A percentile compares a stretch with the other conserved stretches of the same genome.
Evolutionary conservation across 2,113 vertebrate species (phyloP).

Genomic region (Procavia capensis): DNA sequence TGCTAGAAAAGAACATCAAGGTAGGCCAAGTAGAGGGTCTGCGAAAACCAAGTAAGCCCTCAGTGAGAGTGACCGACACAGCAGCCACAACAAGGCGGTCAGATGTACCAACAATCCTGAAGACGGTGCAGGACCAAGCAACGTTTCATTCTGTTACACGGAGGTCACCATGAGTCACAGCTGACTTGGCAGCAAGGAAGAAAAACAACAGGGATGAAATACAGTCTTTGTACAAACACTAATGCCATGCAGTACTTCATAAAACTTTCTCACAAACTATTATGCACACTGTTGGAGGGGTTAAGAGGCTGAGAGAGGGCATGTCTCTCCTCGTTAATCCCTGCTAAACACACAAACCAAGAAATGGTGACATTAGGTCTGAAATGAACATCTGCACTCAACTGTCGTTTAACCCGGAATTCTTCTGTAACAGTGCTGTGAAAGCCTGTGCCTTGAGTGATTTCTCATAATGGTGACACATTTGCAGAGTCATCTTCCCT

Average conservation of each 20-base stretch:
- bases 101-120: too few species aligned
- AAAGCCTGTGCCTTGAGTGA: background rate
- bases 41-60: background rate
- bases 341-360: slow-evolving; percentile 7
- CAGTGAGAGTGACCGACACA: background rate
- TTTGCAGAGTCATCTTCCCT: background rate
- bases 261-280: background rate
- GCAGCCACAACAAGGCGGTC: background rate
- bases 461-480: slow-evolving; percentile 21
- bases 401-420: background rate
- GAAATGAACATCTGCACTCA: background rate
- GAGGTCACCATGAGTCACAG: background rate
- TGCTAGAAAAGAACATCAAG: background rate
- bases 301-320: background rate
- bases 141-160: background rate
- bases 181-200: background rate
- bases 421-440: background rate
- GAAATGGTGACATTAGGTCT: background rate
- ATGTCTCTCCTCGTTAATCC: background rate
- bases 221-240: background rate
- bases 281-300: background rate
- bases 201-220: background rate
- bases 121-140: background rate
- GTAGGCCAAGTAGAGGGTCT: background rate
- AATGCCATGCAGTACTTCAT: background rate